Conservation (phyloP, 2,113 vertebrate species). For the Ardeotis arabs region DNA sequence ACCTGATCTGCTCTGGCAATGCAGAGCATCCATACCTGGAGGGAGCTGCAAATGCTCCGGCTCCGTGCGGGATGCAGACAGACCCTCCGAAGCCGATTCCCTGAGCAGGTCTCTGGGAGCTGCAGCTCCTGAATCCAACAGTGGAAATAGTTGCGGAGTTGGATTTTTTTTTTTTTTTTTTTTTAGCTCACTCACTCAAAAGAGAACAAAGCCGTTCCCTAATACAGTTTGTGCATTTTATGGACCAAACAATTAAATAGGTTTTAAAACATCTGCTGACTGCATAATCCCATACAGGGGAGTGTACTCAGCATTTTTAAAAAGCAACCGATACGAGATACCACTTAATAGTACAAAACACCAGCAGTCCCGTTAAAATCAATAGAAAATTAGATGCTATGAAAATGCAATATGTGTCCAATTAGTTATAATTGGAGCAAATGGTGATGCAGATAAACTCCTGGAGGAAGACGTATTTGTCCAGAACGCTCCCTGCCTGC, state of each 20-base stretch:
- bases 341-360: slow-evolving; percentile 60
- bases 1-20: not conserved
- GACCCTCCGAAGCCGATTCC: not conserved
- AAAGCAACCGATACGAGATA: slow-evolving; percentile 46
- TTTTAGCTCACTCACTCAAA: not conserved
- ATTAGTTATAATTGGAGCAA: slow-evolving; percentile 77
- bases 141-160: not conserved
- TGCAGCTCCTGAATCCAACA: not conserved
- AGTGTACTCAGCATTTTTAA: slow-evolving; percentile 74
- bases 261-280: slow-evolving; percentile 78
- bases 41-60: not conserved
- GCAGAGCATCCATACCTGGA: not conserved
- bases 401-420: slow-evolving; percentile 71
- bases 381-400: slow-evolving; percentile 75
- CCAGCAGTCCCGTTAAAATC: slow-evolving; percentile 68
- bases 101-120: not conserved
- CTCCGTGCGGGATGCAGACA: not conserved
- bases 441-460: slow-evolving; percentile 60
- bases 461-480: not conserved
- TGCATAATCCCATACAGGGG: slow-evolving; percentile 53
- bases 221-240: slow-evolving; percentile 56
- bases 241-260: slow-evolving; percentile 69
- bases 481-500: not conserved
- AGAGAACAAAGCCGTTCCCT: not conserved
- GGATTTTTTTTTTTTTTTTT: not conserved